Conservation (phyloP, 2,888 invertebrate genomes). For the Pristionchus exspectatus region DNA sequence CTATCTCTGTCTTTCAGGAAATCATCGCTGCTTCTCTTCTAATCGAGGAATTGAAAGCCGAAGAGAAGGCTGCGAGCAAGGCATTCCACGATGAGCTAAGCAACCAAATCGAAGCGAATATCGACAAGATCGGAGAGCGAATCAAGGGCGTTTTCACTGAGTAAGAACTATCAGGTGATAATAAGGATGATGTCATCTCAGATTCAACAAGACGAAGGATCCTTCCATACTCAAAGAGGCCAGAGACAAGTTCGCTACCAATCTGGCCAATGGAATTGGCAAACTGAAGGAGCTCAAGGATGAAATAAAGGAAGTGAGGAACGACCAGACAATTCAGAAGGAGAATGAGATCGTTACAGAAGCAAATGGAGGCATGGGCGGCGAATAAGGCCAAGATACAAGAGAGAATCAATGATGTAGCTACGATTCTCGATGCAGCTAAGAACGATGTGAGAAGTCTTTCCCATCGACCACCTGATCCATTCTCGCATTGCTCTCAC, state of each 20-base stretch:
- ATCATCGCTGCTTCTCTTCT: neutral
- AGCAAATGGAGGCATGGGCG: slow-evolving; percentile 27
- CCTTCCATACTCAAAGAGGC: slow-evolving; percentile 14
- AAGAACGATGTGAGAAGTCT: neutral
- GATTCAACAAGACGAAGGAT: slow-evolving; percentile 51
- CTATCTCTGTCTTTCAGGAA: slow-evolving; percentile 22
- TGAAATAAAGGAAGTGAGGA: slow-evolving; percentile 13
- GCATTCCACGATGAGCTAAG: slow-evolving; percentile 47
- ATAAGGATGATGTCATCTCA: neutral
- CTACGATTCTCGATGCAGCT: slow-evolving; percentile 7
- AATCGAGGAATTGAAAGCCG: slow-evolving; percentile 44
- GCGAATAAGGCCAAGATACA: slow-evolving; percentile 46
- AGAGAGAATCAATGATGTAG: slow-evolving; percentile 22
- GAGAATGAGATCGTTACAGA: neutral
- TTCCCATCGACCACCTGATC: neutral
- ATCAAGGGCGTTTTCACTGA: slow-evolving; percentile 42
- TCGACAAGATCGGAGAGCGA: slow-evolving; percentile 37
- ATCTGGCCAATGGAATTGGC: slow-evolving; percentile 15
- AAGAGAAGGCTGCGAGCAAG: slow-evolving; percentile 51
- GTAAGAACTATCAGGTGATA: neutral
- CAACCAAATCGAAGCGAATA: slow-evolving; percentile 49
- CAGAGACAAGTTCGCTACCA: slow-evolving; percentile 38
- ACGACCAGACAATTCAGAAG: neutral
- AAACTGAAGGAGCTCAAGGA: slow-evolving; percentile 35
- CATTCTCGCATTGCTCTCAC: neutral